Conservation (phyloP, 2,888 invertebrate species). For the Drosophila borborema region DNA sequence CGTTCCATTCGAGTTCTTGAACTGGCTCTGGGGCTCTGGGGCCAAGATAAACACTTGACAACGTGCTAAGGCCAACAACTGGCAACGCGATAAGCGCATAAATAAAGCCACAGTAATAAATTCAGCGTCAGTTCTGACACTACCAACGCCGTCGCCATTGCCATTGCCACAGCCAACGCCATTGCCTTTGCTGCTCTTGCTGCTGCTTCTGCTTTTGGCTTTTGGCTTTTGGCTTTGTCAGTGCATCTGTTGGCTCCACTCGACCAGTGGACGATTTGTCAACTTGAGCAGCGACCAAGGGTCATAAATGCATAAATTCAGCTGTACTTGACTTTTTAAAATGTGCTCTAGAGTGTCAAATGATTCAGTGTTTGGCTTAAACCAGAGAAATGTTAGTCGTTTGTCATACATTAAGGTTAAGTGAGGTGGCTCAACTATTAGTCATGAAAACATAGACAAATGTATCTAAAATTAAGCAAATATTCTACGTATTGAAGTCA, state of each 20-base stretch:
- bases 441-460: background rate
- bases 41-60: constrained; percentile 80
- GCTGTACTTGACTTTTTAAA: constrained; percentile 9
- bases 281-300: constrained; percentile 29
- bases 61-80: constrained; percentile 76
- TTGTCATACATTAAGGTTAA: background rate
- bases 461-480: background rate
- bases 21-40: constrained; percentile 31
- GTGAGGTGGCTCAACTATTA: background rate
- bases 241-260: constrained; percentile 7
- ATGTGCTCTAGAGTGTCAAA: background rate
- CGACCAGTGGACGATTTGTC: constrained; percentile 27
- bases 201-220: background rate
- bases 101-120: constrained; percentile 70
- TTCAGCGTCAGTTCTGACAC: constrained; percentile 73
- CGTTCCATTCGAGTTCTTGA: constrained; percentile 45
- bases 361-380: constrained; percentile 1
- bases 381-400: background rate
- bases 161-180: constrained; percentile 8
- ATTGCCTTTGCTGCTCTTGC: background rate
- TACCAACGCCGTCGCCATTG: constrained; percentile 41
- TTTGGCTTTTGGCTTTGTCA: constrained; percentile 10
- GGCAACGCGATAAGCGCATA: constrained; percentile 74
- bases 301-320: constrained; percentile 18
- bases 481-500: background rate